Percentiles rank a stretch among this genome's conserved stretches.
Evolutionary conservation across 2,113 vertebrate species (phyloP).

Genomic region (Beaufortia kweichowensis): DNA sequence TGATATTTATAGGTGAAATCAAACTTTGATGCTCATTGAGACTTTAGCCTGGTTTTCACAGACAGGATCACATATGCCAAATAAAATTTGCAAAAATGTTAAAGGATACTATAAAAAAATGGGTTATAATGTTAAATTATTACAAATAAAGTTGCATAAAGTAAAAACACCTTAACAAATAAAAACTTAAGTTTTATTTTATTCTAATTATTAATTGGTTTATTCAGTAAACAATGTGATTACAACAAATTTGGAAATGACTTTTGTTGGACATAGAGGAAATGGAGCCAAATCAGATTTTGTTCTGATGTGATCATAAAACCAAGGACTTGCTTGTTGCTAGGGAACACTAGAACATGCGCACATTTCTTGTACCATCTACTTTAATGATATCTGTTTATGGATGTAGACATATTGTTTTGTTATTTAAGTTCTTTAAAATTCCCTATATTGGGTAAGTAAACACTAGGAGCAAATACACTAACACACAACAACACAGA

Average conservation of each 20-base stretch:
- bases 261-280: neutral
- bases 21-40: too few species aligned
- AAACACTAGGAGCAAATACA: neutral
- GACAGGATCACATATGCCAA: neutral
- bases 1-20: too few species aligned
- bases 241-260: neutral
- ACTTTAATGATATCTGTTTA: constrained; percentile 27
- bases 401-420: constrained; percentile 14
- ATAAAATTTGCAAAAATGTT: neutral
- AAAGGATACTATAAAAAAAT: too few species aligned
- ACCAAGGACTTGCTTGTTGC: constrained; percentile 54
- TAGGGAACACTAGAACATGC: constrained; percentile 53
- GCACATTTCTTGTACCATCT: constrained; percentile 31
- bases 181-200: neutral
- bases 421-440: neutral
- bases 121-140: too few species aligned
- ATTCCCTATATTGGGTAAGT: constrained; percentile 6
- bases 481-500: neutral
- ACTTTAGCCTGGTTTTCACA: too few species aligned
- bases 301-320: constrained; percentile 32
- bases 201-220: neutral
- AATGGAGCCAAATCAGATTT: constrained; percentile 30
- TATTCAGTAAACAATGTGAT: neutral
- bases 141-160: neutral
- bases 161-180: neutral